Conservation (phyloP, 2,113 vertebrate genomes). For the Rhineura floridana region DNA sequence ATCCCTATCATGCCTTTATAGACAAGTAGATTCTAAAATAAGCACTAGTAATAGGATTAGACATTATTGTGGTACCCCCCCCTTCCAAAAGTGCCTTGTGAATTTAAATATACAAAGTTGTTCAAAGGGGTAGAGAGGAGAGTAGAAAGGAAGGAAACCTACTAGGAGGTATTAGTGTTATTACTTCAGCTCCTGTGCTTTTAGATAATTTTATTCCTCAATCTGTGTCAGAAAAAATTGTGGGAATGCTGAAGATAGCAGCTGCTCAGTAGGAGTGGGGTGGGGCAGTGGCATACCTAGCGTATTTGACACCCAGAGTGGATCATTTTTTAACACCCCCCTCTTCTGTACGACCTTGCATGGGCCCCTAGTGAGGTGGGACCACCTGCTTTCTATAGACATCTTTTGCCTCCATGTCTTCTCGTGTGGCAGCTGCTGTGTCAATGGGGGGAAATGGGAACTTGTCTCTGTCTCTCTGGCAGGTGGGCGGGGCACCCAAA, state of each 20-base stretch:
- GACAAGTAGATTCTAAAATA: slow-evolving; percentile 76
- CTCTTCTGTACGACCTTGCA: no score
- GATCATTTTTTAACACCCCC: no score
- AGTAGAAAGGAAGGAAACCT: slow-evolving; percentile 40
- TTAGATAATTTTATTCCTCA: slow-evolving; percentile 29
- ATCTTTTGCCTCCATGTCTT: no score
- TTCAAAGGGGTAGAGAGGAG: slow-evolving; percentile 8
- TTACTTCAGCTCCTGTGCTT: slow-evolving; percentile 29
- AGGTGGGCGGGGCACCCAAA: no score
- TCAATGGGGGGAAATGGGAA: no score
- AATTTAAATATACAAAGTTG: slow-evolving; percentile 34
- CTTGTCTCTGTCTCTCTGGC: no score
- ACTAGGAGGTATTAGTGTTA: slow-evolving; percentile 26
- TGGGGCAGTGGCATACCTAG: no score
- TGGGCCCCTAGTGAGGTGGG: no score
- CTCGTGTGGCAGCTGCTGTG: no score
- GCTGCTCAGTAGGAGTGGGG: background rate
- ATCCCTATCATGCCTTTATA: slow-evolving; percentile 71
- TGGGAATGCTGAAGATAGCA: background rate
- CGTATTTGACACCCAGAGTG: no score
- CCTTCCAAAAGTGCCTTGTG: slow-evolving; percentile 53
- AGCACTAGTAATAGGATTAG: slow-evolving; percentile 75
- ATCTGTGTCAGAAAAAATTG: background rate
- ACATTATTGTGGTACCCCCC: slow-evolving; percentile 53
- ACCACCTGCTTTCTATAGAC: no score